Conservation (phyloP, 2,113 vertebrate species). For the Nesoenas mayeri region DNA sequence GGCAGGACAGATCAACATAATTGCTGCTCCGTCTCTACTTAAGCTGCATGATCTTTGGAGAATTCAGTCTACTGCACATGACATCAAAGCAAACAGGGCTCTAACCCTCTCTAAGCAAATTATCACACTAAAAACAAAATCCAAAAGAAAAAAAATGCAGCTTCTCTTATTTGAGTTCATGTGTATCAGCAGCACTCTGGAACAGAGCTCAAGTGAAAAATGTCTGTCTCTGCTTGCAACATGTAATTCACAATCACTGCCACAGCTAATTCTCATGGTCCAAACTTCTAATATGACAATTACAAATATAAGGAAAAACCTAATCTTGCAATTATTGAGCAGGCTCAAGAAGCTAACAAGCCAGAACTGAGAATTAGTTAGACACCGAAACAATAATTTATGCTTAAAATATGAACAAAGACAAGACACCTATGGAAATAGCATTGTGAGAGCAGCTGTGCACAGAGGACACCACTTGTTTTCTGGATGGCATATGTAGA, state of each 20-base stretch:
- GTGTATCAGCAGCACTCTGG: not conserved
- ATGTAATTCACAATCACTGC: not conserved
- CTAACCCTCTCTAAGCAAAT: not conserved
- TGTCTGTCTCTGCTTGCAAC: not conserved
- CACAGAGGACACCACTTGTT: conserved; percentile 59
- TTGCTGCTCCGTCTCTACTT: not conserved
- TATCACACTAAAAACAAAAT: not conserved
- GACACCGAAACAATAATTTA: conserved; percentile 5
- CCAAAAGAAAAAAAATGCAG: not conserved
- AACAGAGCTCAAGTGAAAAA: not conserved
- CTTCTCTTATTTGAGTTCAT: not conserved
- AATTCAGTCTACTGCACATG: not conserved
- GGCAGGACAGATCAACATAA: not conserved
- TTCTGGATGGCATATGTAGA: not conserved
- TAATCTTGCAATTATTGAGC: not conserved
- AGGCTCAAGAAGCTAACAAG: conserved; percentile 59
- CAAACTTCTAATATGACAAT: not conserved
- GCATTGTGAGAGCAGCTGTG: conserved; percentile 37
- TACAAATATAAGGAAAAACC: not conserved
- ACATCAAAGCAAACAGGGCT: not conserved
- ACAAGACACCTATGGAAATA: conserved; percentile 1
- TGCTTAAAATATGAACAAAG: conserved; percentile 15
- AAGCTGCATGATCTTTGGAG: not conserved
- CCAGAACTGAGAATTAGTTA: not conserved
- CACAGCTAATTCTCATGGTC: not conserved